Conservation (phyloP, 2,113 vertebrate genomes). For the Amblyopsis rosae region DNA sequence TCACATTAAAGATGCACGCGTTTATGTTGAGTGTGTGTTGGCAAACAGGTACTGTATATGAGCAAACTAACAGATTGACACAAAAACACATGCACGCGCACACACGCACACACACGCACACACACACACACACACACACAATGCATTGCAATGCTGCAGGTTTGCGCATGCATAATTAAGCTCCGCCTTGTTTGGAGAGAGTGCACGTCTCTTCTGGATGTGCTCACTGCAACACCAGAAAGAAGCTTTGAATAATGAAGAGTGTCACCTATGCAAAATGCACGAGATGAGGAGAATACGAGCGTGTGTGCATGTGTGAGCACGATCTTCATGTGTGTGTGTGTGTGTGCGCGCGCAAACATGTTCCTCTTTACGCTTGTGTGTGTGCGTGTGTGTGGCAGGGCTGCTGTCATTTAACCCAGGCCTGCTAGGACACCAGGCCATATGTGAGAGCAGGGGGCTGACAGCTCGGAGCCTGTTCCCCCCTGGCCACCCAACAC, state of each 20-base stretch:
- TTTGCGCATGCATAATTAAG: conserved; percentile 80
- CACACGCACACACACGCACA: conserved; percentile 27
- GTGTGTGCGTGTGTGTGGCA: conserved; percentile 39
- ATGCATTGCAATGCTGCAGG: conserved; percentile 66
- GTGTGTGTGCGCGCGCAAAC: not conserved
- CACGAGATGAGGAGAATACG: conserved; percentile 64
- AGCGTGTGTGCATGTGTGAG: conserved; percentile 51
- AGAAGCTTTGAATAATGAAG: conserved; percentile 82
- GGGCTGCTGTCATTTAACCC: conserved; percentile 67
- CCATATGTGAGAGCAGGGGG: conserved; percentile 65
- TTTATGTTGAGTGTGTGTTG: not conserved
- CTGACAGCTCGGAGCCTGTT: conserved; percentile 67
- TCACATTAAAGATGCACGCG: not conserved
- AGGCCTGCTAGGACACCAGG: conserved; percentile 59
- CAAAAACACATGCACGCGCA: conserved; percentile 6
- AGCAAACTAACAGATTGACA: not conserved
- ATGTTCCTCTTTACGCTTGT: not conserved
- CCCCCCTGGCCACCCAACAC: conserved; percentile 21
- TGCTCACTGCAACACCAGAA: conserved; percentile 74
- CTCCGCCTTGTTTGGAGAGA: conserved; percentile 77
- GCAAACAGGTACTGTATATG: not conserved
- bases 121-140: conserved; percentile 31
- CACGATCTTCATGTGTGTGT: conserved; percentile 54
- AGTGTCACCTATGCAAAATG: conserved; percentile 81
- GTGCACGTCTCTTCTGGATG: conserved; percentile 74